These are phyloP conservation scores for Eristalis tenax DNA, from an alignment of 2,888 invertebrate genomes.

Conservation along the genomic window DNA sequence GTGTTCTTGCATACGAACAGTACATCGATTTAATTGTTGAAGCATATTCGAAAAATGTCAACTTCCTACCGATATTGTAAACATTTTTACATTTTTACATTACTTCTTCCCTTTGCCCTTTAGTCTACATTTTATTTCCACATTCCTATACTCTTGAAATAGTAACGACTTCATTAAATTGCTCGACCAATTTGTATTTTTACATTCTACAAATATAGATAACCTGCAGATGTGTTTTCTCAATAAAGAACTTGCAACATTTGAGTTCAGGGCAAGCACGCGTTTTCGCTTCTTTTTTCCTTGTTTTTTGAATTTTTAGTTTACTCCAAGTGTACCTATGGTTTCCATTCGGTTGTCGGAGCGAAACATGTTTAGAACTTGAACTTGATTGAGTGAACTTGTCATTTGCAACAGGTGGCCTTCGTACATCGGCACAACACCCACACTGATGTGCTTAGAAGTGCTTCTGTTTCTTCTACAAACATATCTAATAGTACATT, in stretches of 20 bases:
- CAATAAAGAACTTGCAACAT: background rate
- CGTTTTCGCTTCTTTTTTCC: background rate
- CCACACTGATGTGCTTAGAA: too few relatives aligned
- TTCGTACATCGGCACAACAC: background rate
- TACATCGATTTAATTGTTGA: too few relatives aligned
- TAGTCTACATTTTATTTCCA: too few relatives aligned
- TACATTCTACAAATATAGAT: background rate
- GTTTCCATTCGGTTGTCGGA: background rate
- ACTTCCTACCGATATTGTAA: too few relatives aligned
- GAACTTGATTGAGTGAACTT: background rate
- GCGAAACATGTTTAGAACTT: background rate
- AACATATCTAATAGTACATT: too few relatives aligned
- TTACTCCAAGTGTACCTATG: background rate
- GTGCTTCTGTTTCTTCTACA: too few relatives aligned
- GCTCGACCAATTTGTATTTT: background rate
- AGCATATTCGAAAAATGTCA: too few relatives aligned
- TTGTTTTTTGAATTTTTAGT: background rate
- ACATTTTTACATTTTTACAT: too few relatives aligned
- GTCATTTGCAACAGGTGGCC: background rate
- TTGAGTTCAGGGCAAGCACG: background rate
- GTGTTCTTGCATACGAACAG: too few relatives aligned
- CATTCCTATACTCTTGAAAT: too few relatives aligned
- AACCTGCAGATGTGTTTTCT: background rate
- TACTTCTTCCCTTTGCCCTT: too few relatives aligned
- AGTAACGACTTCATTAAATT: background rate